A percentile compares a stretch with the other conserved stretches of the same genome.
These are phyloP conservation scores for Caenorhabditis virilis DNA, from an alignment of 2,888 invertebrate genomes.

Conservation along the genomic window DNA sequence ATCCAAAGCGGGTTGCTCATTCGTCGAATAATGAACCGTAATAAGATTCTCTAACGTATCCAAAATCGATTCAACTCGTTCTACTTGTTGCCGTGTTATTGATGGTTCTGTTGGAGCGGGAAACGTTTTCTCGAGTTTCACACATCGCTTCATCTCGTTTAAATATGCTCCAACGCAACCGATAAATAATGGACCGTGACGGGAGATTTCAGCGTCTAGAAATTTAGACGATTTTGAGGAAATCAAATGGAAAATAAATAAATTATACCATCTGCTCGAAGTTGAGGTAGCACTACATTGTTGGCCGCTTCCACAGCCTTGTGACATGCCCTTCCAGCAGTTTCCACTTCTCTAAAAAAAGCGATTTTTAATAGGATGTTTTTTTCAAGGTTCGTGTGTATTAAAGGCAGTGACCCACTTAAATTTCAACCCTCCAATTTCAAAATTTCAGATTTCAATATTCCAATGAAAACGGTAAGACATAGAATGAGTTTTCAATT, in stretches of 20 bases:
- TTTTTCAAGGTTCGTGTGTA: not conserved
- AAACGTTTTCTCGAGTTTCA: constrained; percentile 57
- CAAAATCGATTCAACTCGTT: constrained; percentile 60
- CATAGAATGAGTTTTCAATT: no score
- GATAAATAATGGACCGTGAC: constrained; percentile 68
- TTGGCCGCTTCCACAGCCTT: constrained; percentile 66
- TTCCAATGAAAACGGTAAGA: no score
- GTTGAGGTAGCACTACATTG: constrained; percentile 65
- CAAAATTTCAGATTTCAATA: no score
- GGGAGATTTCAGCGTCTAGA: constrained; percentile 64
- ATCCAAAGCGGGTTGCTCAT: constrained; percentile 60
- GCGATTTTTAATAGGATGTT: not conserved
- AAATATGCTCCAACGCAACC: constrained; percentile 65
- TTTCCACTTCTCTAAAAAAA: constrained; percentile 52
- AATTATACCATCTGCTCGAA: constrained; percentile 59
- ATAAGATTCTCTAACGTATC: constrained; percentile 66
- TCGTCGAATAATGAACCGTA: constrained; percentile 68
- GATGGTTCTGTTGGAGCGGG: constrained; percentile 55
- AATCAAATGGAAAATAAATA: not conserved
- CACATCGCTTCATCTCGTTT: constrained; percentile 66
- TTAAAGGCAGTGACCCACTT: no score
- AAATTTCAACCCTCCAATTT: no score
- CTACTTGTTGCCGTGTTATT: constrained; percentile 43
- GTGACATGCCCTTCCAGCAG: constrained; percentile 59
- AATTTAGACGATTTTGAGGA: not conserved